Evolutionary conservation across 2,113 vertebrate genomes (phyloP), one percentile per base, ranked within the genome.

Genomic region (Atlantisia rogersi): DNA sequence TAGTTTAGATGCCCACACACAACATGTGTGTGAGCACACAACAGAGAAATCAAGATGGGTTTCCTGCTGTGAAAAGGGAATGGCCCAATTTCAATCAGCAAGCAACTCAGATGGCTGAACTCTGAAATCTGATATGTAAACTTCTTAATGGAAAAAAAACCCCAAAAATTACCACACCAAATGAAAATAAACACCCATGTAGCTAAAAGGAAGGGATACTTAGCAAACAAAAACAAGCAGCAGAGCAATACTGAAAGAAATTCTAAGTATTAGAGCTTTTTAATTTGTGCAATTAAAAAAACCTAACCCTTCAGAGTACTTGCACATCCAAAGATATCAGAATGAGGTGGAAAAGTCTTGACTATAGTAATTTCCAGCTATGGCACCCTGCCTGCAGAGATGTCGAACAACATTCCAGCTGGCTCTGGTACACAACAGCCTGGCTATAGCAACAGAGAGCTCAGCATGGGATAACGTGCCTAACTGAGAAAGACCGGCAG

Each of bases 391-490:
- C 48, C 37, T 44, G 56, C 50, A 84, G 64, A 39, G 25, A 39
- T 35, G 24, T 10, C 11, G 1, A 80, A 42, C 25, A 70, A 44
- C 31, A 50, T 15, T 80, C 40, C 82, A 94, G 71, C 55, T 83
- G 60, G 40, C 50, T 88, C 59, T 55, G 56, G 25, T 22, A 32
- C 3, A 53, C 24, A 69, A 48, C 60, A 74, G 35, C 8, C 25
- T 22, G 37, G 40, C 44, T 60, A 28, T 15, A 62, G 73, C 48
- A 60, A 8, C 39, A 48, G 0, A 3, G 10, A 92, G 42, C 40
- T 60, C 68, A 0, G 4, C 48, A 32, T 0, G 24, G 46, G 32
- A 73, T n/a, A 18, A 62, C 6, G 0, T 24, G 15, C 17, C 46
- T 7, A 53, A 46, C 6, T 21, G 29, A 77, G 44, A 64, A 70